Percentiles rank a stretch among this genome's conserved stretches.
Conservation (phyloP, 2,797 vertebrate genomes). For the Sebastes kiyomatsui region DNA sequence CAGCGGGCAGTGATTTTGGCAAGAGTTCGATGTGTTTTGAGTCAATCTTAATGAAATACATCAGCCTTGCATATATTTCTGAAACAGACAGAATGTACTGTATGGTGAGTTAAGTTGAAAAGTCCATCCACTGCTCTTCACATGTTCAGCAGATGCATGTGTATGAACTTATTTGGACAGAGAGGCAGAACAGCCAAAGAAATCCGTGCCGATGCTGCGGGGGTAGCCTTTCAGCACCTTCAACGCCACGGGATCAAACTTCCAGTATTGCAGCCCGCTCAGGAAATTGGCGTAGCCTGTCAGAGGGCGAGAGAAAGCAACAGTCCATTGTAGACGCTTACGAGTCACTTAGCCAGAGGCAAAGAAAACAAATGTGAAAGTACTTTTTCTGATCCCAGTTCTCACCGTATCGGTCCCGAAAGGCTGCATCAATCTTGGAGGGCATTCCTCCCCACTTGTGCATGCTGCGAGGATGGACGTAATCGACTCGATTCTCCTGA, state of each 20-base stretch:
- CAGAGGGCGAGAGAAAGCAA: neutral
- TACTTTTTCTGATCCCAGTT: neutral
- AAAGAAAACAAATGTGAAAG: neutral
- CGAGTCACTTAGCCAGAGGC: neutral
- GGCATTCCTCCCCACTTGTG: conserved; percentile 55
- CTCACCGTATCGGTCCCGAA: conserved; percentile 63
- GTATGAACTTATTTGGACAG: conserved; percentile 5
- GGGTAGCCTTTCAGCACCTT: conserved; percentile 87
- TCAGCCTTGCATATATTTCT: neutral
- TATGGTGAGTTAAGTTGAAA: neutral
- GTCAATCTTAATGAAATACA: neutral
- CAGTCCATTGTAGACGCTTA: neutral
- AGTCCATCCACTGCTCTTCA: neutral
- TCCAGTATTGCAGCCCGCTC: conserved; percentile 87
- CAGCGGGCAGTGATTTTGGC: neutral
- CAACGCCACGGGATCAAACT: conserved; percentile 85
- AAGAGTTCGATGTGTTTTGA: neutral
- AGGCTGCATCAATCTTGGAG: conserved; percentile 54
- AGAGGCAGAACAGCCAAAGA: conserved; percentile 58
- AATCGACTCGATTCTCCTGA: conserved; percentile 44
- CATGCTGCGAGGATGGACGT: conserved; percentile 36
- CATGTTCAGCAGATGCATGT: neutral
- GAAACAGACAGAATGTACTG: neutral
- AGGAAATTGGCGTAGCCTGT: conserved; percentile 74
- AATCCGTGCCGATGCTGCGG: conserved; percentile 84